A percentile compares a stretch with the other conserved stretches of the same genome.
These are phyloP conservation scores for Lasioglossum baleicum DNA, from an alignment of 1,140 invertebrate genomes.

Conservation along the genomic window DNA sequence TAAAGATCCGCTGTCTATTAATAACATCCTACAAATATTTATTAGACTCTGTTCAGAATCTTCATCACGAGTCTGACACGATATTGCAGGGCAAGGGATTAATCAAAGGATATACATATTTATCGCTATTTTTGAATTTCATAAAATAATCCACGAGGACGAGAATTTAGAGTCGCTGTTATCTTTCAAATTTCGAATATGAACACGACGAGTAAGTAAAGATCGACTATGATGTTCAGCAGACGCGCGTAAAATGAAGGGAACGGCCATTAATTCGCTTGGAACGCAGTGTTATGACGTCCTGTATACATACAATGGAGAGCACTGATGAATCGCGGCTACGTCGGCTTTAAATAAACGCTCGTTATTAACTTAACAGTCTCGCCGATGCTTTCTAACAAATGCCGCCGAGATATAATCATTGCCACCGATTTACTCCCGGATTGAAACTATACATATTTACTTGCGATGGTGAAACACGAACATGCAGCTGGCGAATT, in stretches of 20 bases:
- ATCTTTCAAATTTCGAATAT: background rate
- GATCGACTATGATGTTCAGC: background rate
- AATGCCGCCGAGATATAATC: slow-evolving; percentile 55
- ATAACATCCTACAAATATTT: too few species aligned
- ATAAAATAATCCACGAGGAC: too few species aligned
- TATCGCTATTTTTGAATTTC: too few species aligned
- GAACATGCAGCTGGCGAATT: background rate
- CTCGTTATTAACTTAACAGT: slow-evolving; percentile 75
- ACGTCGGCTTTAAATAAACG: slow-evolving; percentile 67
- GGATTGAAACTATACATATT: slow-evolving; percentile 27
- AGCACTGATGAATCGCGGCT: slow-evolving; percentile 66
- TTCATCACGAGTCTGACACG: too few species aligned
- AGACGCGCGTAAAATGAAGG: slow-evolving; percentile 51
- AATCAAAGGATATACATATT: too few species aligned
- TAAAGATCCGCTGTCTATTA: too few species aligned
- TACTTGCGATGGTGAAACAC: slow-evolving; percentile 16
- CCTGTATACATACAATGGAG: slow-evolving; percentile 71
- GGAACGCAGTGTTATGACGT: slow-evolving; percentile 74
- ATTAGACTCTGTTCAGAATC: too few species aligned
- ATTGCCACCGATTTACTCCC: slow-evolving; percentile 42
- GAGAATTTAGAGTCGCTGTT: background rate
- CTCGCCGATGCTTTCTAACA: slow-evolving; percentile 64
- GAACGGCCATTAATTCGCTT: slow-evolving; percentile 69
- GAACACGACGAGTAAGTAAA: slow-evolving; percentile 1
- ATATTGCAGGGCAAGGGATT: too few species aligned